Evolutionary conservation across 2,797 vertebrate species (phyloP).

Genomic region (Danio tinwini): DNA sequence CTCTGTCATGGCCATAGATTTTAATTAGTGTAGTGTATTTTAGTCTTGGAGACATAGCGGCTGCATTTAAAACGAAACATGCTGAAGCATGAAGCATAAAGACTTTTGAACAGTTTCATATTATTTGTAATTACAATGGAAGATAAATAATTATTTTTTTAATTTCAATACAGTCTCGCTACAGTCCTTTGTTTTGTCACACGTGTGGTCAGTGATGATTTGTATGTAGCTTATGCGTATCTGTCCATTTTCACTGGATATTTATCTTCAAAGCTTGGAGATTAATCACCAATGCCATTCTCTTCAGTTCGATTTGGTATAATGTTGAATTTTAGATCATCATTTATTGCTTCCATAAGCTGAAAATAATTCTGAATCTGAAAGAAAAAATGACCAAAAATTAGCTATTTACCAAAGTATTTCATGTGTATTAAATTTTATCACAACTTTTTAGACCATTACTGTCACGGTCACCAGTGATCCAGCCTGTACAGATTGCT

Average conservation of each 20-base stretch:
- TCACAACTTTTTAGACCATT: no score
- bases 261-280: background rate
- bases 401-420: background rate
- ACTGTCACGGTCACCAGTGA: no score
- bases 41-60: background rate
- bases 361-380: constrained; percentile 82
- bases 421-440: no score
- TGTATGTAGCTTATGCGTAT: constrained; percentile 15
- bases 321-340: constrained; percentile 50
- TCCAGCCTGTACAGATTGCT: no score
- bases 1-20: no score
- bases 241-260: background rate
- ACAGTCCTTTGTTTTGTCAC: background rate
- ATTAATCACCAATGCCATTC: background rate
- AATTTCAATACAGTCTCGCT: background rate
- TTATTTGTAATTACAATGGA: background rate
- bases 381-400: background rate
- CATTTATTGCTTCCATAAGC: constrained; percentile 68
- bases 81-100: background rate
- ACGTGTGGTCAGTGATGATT: background rate
- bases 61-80: background rate
- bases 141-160: background rate
- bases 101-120: background rate
- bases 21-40: background rate
- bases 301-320: background rate